Conservation (phyloP, 1,140 invertebrate species). For the Protaetia brevitarsis region DNA sequence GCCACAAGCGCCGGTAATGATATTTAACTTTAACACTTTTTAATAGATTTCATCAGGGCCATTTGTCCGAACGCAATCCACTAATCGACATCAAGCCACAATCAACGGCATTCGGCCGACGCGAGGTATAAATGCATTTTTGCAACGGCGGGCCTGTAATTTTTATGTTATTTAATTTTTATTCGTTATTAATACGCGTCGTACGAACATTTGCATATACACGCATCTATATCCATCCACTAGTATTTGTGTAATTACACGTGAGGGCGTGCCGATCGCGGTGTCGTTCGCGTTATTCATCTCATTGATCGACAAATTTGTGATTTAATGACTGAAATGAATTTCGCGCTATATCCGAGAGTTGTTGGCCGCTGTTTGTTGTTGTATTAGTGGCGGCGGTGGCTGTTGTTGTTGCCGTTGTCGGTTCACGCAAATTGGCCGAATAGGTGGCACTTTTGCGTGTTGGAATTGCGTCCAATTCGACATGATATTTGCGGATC, state of each 20-base stretch:
- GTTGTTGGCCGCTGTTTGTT: too few species aligned
- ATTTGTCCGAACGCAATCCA: constrained; percentile 5
- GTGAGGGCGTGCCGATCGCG: not conserved
- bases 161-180: not conserved
- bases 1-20: not conserved
- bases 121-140: not conserved
- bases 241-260: too few species aligned
- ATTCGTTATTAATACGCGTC: constrained; percentile 3
- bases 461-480: too few species aligned
- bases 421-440: too few species aligned
- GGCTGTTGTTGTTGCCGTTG: too few species aligned
- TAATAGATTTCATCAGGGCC: constrained; percentile 12
- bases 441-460: too few species aligned
- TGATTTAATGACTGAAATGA: constrained; percentile 8
- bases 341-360: not conserved
- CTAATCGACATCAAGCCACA: not conserved
- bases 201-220: too few species aligned
- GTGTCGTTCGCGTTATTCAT: not conserved
- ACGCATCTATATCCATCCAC: too few species aligned
- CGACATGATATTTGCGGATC: too few species aligned
- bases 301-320: not conserved
- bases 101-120: constrained; percentile 1
- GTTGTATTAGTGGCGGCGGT: too few species aligned
- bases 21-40: constrained; percentile 14
- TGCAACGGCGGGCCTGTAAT: not conserved